A percentile compares a stretch with the other conserved stretches of the same genome.
These are phyloP conservation scores for Sminthopsis crassicaudata DNA, from an alignment of 2,113 vertebrate genomes.

Conservation along the genomic window DNA sequence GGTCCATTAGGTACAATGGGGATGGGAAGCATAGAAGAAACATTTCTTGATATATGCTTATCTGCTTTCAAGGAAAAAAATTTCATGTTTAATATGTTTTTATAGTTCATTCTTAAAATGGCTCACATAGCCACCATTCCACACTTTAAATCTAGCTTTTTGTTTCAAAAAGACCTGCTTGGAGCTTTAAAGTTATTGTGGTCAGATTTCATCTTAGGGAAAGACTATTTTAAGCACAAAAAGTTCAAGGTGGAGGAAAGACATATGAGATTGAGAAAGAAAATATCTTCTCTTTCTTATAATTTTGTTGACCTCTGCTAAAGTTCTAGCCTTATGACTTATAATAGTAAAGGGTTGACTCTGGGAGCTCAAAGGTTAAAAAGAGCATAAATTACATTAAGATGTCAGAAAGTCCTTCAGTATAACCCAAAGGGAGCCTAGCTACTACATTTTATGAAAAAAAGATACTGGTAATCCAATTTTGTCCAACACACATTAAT, in stretches of 20 bases:
- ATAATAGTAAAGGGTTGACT: neutral
- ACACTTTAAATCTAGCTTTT: constrained; percentile 70
- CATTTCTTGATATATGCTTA: constrained; percentile 55
- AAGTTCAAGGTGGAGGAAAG: neutral
- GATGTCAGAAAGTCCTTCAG: neutral
- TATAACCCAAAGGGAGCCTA: neutral
- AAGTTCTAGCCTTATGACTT: neutral
- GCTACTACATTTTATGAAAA: neutral
- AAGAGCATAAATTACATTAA: neutral
- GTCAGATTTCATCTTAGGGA: constrained; percentile 28
- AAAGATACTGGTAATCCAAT: neutral
- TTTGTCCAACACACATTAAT: neutral
- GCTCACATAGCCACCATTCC: constrained; percentile 40
- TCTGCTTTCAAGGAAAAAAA: constrained; percentile 58
- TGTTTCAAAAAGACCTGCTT: constrained; percentile 6
- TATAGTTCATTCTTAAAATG: constrained; percentile 56
- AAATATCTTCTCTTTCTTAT: constrained; percentile 18
- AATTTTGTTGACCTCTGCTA: neutral
- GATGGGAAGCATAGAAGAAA: neutral
- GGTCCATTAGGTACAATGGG: constrained; percentile 21
- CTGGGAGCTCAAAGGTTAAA: neutral
- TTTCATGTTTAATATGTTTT: constrained; percentile 57
- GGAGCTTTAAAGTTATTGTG: constrained; percentile 52
- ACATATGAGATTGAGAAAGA: neutral
- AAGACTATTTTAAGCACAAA: constrained; percentile 56